Evolutionary conservation across 2,888 invertebrate species (phyloP), one percentile per base, ranked within the genome.

Genomic region (Campopleginae sp.): DNA sequence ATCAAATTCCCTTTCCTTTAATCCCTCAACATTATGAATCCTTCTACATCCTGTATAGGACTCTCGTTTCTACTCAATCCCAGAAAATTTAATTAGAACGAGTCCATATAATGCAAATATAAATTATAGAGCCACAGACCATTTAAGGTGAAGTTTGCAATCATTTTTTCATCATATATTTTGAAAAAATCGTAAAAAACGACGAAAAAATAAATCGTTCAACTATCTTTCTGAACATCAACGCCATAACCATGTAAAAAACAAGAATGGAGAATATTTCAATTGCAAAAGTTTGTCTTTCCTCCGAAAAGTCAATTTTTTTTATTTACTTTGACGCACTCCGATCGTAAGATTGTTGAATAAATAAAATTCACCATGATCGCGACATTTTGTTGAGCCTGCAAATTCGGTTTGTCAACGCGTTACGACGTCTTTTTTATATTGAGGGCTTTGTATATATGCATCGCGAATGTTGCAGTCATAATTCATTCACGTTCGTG

Each of bases 401-500:
- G 10, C 27, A 17, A 61, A 12, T 31, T 42, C 19, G 10, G 12
- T 14, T n/a, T 19, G 12, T 10, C 42, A 12, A 42, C n/a, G 38
- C 38, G 23, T 38, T 19, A 10, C 31, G 5, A 54, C 6, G 58
- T 42, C 27, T 42, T 61, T 61, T 10, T 44, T 5, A 33, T 51
- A n/a, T 44, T 58, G 23, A 19, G n/a, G 3, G 14, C 23, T 63
- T 6, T 12, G n/a, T 38, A 54, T 42, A 61, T 54, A n/a, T 61
- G 48, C 68, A 44, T 38, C 42, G 31, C 51, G 38, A 51, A 71
- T 51, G 33, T 63, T 54, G 58, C 78, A 66, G 72, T 78, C 51
- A 82, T 82, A 74, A 82, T 66, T 82, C 72, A 78, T 78, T 82
- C 72, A 74, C 58, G 58, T 58, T 66, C 65, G 54, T 65, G 54